Evolutionary conservation across 2,888 invertebrate genomes (phyloP).

Genomic region (Plemyria rubiginata): DNA sequence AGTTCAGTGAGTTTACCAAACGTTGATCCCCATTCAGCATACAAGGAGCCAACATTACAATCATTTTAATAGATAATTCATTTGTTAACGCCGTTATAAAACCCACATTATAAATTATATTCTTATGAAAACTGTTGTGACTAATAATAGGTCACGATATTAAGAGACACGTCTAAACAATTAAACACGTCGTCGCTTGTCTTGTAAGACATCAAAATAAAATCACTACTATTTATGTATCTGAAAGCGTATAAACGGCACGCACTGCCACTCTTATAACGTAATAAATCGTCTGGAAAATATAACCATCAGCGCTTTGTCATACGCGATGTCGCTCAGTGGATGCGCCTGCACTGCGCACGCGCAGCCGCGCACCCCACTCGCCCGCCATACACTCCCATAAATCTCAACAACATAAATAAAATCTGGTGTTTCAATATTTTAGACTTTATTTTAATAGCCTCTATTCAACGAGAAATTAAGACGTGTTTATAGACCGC

Average conservation of each 20-base stretch:
- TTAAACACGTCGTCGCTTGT: slow-evolving; percentile 80
- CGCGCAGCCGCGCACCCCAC: slow-evolving; percentile 51
- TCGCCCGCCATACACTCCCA: slow-evolving; percentile 67
- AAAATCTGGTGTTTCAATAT: slow-evolving; percentile 81
- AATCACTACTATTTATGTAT: slow-evolving; percentile 83
- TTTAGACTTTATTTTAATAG: slow-evolving; percentile 83
- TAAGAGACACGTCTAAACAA: slow-evolving; percentile 73
- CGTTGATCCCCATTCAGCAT: neutral
- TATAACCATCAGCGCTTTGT: slow-evolving; percentile 82
- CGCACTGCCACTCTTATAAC: slow-evolving; percentile 77
- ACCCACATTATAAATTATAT: slow-evolving; percentile 56
- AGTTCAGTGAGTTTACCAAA: too few relatives aligned
- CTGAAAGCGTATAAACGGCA: slow-evolving; percentile 78
- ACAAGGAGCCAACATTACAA: slow-evolving; percentile 2
- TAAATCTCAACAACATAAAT: slow-evolving; percentile 79
- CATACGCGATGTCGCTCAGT: slow-evolving; percentile 66
- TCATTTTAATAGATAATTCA: slow-evolving; percentile 44
- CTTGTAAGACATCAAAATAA: slow-evolving; percentile 83
- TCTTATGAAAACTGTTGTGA: slow-evolving; percentile 63
- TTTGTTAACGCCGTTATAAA: slow-evolving; percentile 46
- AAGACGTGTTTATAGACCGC: slow-evolving; percentile 82
- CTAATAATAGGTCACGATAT: slow-evolving; percentile 71
- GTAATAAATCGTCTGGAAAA: slow-evolving; percentile 84
- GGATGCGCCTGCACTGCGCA: slow-evolving; percentile 52
- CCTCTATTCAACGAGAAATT: slow-evolving; percentile 80